A percentile compares a stretch with the other conserved stretches of the same genome.
phyloP scores from a whole-genome alignment of 2,888 invertebrate genomes.

The Globia sparganii region DNA sequence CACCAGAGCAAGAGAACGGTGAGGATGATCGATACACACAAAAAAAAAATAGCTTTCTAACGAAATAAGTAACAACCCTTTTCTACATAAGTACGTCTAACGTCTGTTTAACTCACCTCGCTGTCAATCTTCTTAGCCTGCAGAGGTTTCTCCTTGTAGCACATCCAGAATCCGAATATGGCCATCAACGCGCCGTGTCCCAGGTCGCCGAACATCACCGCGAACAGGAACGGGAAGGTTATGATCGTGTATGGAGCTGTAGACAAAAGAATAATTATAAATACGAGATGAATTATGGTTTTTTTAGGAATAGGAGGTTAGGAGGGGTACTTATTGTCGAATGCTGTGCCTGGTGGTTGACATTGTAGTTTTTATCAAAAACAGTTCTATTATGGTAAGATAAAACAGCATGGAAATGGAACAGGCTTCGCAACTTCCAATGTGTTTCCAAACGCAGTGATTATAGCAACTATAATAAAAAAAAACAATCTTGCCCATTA shows the following conservation, averaged over 20 bases:
- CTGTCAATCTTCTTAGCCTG: conserved; percentile 96
- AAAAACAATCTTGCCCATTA: background rate
- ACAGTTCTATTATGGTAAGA: background rate
- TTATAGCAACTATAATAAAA: background rate
- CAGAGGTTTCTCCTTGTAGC: conserved; percentile 97
- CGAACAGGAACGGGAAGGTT: conserved; percentile 99
- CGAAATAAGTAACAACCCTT: background rate
- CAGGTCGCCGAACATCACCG: conserved; percentile 99
- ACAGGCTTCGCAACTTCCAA: background rate
- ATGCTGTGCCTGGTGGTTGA: background rate
- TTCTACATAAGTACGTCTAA: background rate
- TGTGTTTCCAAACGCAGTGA: background rate
- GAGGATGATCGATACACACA: background rate
- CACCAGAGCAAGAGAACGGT: background rate
- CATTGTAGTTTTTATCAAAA: background rate
- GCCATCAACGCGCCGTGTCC: conserved; percentile 99
- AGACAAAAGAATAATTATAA: conserved; percentile 39
- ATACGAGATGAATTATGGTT: background rate
- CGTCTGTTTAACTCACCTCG: conserved; percentile 91
- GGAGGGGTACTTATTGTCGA: background rate
- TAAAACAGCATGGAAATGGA: background rate
- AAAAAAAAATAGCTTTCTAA: background rate
- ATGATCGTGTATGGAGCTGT: conserved; percentile 98
- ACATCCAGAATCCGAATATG: conserved; percentile 98
- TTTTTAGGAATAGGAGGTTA: background rate